Base-by-base conservation (phyloP, 2,888 invertebrate species). In the Calameuta pallipes region DNA sequence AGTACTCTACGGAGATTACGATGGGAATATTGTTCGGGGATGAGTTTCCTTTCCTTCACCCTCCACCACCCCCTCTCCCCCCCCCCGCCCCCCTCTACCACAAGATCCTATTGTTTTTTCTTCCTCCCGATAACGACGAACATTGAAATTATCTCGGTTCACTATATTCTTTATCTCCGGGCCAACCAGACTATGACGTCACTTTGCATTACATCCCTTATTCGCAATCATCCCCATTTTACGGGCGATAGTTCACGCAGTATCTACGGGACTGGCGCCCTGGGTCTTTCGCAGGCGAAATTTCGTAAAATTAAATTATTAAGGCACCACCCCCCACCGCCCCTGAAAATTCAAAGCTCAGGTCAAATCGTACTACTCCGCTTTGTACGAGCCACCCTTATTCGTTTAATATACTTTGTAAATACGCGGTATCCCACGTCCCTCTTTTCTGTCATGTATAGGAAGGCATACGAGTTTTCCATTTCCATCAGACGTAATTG, bases 1-100 rank as follows among this genome's bases (percentile, higher is more conserved):
- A 89, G 87, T 86, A 90, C 85, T 87, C 86, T 84, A 83, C 84
- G 84, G 86, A 87, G 87, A 89, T 88, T 89, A 88, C 87, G 83
- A 83, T 76, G 86, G 85, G 87, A 33, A 56, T 23, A 56, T 56
- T 56, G 56, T 56, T 56, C 56, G 23, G 23, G 56, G 56, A 23
- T 23, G 56, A 56, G 56, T 56, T 56, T 56, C 23, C 56, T 15
- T 23, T 23, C 15, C 56, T 0, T 6, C 0, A 0, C 23, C 37
- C 37, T 37, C 12, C 4, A 0, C 23, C 36, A 0, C 41, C 0
- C 41, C 15, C 6, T 1, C 41, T 15, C 4, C 2, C 1, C 4
- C 6, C 23, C 41, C 13, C 6, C n/a, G n/a, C n/a, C 1, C 41
- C 23, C 15, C 23, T 15, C 15, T 2, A 6, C 56, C 56, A 23